Conservation (phyloP, 1,140 invertebrate species). For the Trichomalopsis sarcophagae region DNA sequence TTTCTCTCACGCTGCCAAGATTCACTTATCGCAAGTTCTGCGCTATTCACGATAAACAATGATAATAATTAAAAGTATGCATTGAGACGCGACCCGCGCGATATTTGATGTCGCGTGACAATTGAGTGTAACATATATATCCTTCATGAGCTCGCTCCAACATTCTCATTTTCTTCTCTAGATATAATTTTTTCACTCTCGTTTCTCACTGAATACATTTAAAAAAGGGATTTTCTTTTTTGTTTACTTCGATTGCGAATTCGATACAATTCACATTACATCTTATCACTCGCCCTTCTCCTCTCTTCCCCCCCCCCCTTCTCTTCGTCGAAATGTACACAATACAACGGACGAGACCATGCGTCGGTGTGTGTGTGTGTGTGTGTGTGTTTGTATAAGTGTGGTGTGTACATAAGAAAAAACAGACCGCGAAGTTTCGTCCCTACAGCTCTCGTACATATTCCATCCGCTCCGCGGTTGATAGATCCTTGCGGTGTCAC, state of each 20-base stretch:
- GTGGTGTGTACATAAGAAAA: background rate
- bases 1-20: background rate
- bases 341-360: slow-evolving; percentile 21
- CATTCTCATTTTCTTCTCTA: slow-evolving; percentile 13
- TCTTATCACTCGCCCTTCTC: slow-evolving; percentile 14
- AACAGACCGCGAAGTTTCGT: slow-evolving; percentile 15
- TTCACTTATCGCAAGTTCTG: background rate
- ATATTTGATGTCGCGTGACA: slow-evolving; percentile 35
- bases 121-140: slow-evolving; percentile 35
- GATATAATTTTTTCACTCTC: slow-evolving; percentile 13
- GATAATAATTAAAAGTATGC: slow-evolving; percentile 23
- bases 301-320: background rate
- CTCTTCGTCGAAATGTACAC: background rate
- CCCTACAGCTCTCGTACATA: background rate
- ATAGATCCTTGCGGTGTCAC: background rate
- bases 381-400: background rate
- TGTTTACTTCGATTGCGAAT: slow-evolving; percentile 14
- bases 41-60: background rate
- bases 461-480: background rate
- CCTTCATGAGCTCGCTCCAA: slow-evolving; percentile 48
- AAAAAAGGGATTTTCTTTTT: slow-evolving; percentile 36
- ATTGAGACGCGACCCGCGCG: slow-evolving; percentile 38
- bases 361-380: background rate
- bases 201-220: slow-evolving; percentile 35
- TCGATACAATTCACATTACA: background rate